Evolutionary conservation across 53 echinoderm and acorn worm species (phyloP).

Genomic region (Holothuria leucospilota): DNA sequence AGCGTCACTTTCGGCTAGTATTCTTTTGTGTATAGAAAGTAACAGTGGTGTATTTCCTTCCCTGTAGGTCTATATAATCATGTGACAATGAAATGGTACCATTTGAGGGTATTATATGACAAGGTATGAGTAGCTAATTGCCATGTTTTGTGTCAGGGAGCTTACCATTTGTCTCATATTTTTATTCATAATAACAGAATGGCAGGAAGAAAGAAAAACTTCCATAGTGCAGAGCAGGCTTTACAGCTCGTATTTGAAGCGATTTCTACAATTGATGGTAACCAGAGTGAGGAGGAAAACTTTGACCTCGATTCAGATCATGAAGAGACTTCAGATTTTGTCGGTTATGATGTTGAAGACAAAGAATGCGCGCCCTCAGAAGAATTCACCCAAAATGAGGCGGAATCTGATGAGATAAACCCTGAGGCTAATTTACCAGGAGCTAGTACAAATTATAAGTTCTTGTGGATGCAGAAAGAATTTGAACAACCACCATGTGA

Average conservation of each 20-base stretch:
- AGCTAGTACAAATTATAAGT: not conserved
- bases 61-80: too few species aligned
- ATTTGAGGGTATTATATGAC: too few species aligned
- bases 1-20: too few species aligned
- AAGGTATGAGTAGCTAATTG: too few species aligned
- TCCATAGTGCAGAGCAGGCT: constrained; percentile 25
- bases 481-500: not conserved
- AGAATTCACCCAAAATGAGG: not conserved
- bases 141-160: too few species aligned
- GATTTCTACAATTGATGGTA: constrained; percentile 19
- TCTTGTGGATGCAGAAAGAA: constrained; percentile 22
- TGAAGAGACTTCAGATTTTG: constrained; percentile 3
- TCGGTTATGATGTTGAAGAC: constrained; percentile 5
- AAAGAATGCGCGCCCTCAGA: not conserved
- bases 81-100: too few species aligned
- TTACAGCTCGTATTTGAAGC: constrained; percentile 3
- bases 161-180: too few species aligned
- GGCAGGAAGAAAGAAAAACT: not conserved
- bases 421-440: not conserved
- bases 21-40: too few species aligned
- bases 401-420: not conserved
- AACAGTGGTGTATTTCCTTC: too few species aligned
- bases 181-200: not conserved
- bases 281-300: constrained; percentile 14
- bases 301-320: constrained; percentile 11